A percentile compares a stretch with the other conserved stretches of the same genome.
Conservation (phyloP, 2,888 invertebrate species). For the Zaprionus obscuricornis region DNA sequence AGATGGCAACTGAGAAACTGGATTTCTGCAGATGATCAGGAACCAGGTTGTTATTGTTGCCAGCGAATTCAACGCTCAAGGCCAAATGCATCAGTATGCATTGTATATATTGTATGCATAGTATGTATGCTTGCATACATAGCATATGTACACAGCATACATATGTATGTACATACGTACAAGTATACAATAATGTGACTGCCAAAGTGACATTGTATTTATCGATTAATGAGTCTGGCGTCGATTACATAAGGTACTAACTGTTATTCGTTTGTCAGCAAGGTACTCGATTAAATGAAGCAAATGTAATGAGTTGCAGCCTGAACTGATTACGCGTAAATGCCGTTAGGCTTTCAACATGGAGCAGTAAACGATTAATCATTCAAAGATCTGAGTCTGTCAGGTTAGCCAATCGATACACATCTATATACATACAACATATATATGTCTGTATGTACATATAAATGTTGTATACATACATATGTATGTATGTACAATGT, state of each 20-base stretch:
- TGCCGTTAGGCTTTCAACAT: constrained; percentile 31
- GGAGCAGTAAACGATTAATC: constrained; percentile 43
- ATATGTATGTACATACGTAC: too few species aligned
- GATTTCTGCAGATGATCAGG: constrained; percentile 53
- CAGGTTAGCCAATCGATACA: constrained; percentile 21
- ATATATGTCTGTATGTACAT: too few species aligned
- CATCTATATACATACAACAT: too few species aligned
- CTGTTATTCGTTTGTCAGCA: constrained; percentile 20
- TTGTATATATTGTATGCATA: too few species aligned
- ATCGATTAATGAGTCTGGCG: constrained; percentile 29
- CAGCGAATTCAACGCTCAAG: constrained; percentile 29
- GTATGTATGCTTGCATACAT: too few species aligned
- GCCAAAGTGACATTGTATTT: constrained; percentile 41
- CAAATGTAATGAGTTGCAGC: constrained; percentile 44
- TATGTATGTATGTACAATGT: neutral
- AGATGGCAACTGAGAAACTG: constrained; percentile 47
- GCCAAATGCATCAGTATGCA: too few species aligned
- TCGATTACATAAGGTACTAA: constrained; percentile 46
- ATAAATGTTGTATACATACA: too few species aligned
- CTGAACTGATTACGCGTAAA: constrained; percentile 41
- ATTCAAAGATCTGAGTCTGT: constrained; percentile 16
- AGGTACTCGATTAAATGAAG: constrained; percentile 53
- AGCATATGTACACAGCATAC: too few species aligned
- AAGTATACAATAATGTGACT: too few species aligned
- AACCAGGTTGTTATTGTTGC: constrained; percentile 45